Conservation (phyloP, 1,140 invertebrate species). For the Agrilus planipennis region DNA sequence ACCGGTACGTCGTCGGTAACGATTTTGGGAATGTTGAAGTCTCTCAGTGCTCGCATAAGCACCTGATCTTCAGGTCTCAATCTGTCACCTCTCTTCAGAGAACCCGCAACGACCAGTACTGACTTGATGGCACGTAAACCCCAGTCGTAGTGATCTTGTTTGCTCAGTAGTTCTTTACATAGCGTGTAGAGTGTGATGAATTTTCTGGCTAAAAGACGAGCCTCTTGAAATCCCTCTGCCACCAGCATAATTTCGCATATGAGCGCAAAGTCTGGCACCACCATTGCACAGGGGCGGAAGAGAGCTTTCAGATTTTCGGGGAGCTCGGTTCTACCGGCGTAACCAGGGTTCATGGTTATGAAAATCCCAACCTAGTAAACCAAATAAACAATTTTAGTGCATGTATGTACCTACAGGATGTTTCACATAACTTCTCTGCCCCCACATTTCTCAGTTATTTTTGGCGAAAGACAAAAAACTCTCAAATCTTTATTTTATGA, state of each 20-base stretch:
- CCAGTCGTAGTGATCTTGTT: constrained; percentile 95
- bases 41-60: constrained; percentile 72
- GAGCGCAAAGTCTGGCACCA: constrained; percentile 84
- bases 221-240: constrained; percentile 84
- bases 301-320: constrained; percentile 59
- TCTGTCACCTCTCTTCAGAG: constrained; percentile 52
- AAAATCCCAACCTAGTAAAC: constrained; percentile 54
- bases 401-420: too few species aligned
- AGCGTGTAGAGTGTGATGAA: constrained; percentile 84
- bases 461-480: too few species aligned
- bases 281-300: constrained; percentile 83
- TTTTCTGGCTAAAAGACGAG: constrained; percentile 73
- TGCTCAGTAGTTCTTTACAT: constrained; percentile 77
- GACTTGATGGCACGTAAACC: constrained; percentile 86
- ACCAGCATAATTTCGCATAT: constrained; percentile 93
- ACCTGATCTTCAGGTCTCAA: constrained; percentile 64
- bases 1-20: constrained; percentile 80
- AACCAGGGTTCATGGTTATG: constrained; percentile 91
- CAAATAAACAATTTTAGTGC: too few species aligned
- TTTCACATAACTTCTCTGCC: too few species aligned
- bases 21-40: constrained; percentile 90
- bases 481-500: too few species aligned
- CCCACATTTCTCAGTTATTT: too few species aligned
- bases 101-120: constrained; percentile 82
- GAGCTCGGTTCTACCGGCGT: constrained; percentile 67